Evolutionary conservation across 2,113 vertebrate species (phyloP).

Genomic region (Triplophysa dalaica): DNA sequence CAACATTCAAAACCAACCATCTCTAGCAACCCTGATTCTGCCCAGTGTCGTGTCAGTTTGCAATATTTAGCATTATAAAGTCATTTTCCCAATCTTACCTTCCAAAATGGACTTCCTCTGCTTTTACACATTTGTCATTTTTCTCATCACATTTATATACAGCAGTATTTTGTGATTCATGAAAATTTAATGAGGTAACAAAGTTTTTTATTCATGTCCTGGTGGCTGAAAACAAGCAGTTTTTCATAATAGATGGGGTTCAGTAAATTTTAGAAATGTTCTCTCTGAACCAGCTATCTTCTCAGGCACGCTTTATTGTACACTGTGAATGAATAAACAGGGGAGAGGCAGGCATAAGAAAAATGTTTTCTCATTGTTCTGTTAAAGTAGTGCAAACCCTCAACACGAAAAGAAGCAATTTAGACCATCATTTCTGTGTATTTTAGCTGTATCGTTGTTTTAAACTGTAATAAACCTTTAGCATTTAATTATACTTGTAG

Average conservation of each 20-base stretch:
- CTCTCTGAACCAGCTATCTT: not conserved
- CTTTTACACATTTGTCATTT: slow-evolving; percentile 1
- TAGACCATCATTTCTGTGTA: not conserved
- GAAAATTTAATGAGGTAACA: slow-evolving; percentile 42
- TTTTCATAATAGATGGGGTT: slow-evolving; percentile 49
- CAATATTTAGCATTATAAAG: not conserved
- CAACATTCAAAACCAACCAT: too few species aligned
- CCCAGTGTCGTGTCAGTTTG: not conserved
- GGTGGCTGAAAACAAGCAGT: slow-evolving; percentile 20
- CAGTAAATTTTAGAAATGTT: slow-evolving; percentile 35
- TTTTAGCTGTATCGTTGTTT: not conserved
- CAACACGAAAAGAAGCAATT: not conserved
- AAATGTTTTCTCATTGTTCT: not conserved
- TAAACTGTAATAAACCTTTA: not conserved
- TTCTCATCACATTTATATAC: slow-evolving; percentile 9
- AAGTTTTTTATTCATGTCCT: slow-evolving; percentile 42
- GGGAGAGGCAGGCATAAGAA: not conserved
- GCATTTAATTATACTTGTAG: not conserved
- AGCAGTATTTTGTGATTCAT: slow-evolving; percentile 34
- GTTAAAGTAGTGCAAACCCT: not conserved
- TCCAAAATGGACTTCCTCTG: too few species aligned
- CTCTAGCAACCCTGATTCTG: not conserved
- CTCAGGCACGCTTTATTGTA: not conserved
- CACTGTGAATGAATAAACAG: not conserved
- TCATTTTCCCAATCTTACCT: not conserved